Evolutionary conservation across 2,113 vertebrate genomes (phyloP).

Genomic region (Saccopteryx bilineata): DNA sequence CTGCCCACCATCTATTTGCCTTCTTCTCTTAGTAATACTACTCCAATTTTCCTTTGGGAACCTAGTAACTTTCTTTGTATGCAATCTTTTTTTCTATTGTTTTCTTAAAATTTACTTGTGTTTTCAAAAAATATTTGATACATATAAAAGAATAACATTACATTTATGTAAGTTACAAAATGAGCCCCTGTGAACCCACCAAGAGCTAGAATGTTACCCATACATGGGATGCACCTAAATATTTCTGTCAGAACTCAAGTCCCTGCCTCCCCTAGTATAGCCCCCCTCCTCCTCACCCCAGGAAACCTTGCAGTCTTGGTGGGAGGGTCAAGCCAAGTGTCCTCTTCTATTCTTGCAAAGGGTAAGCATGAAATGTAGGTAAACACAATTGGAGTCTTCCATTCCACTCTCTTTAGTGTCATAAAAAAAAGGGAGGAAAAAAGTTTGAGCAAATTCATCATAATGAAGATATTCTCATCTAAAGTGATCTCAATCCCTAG

Average conservation of each 20-base stretch:
- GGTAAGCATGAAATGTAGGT: background rate
- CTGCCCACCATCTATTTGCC: background rate
- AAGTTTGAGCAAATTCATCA: slow-evolving; percentile 9
- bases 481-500: background rate
- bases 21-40: background rate
- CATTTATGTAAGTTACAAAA: slow-evolving; percentile 40
- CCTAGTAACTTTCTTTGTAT: background rate
- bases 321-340: background rate
- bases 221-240: background rate
- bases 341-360: background rate
- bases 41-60: slow-evolving; percentile 11
- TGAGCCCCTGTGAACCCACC: background rate
- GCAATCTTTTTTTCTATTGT: background rate
- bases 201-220: slow-evolving; percentile 43
- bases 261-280: background rate
- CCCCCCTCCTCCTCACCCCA: background rate
- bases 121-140: slow-evolving; percentile 52
- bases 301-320: background rate
- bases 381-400: background rate
- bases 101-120: slow-evolving; percentile 55
- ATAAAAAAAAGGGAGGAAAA: slow-evolving; percentile 26
- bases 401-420: background rate
- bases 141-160: slow-evolving; percentile 22
- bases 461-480: slow-evolving; percentile 28
- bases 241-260: background rate